A percentile compares a stretch with the other conserved stretches of the same genome.
Conservation (phyloP, 2,113 vertebrate genomes). For the Serinus canaria region DNA sequence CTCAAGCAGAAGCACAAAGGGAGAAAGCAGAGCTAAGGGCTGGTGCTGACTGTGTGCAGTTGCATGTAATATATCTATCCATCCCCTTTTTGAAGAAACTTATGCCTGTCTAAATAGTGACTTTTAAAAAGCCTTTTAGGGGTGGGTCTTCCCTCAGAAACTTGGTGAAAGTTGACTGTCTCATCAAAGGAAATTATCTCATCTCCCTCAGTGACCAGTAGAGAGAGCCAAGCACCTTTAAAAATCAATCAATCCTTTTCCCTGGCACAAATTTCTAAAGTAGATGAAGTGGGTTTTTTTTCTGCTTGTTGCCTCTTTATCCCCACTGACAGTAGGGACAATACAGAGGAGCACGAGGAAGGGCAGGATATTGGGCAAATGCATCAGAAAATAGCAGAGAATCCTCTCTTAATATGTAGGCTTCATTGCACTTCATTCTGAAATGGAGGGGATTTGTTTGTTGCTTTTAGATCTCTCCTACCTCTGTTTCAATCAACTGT, state of each 20-base stretch:
- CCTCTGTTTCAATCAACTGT: neutral
- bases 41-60: neutral
- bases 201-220: neutral
- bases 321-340: neutral
- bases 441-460: neutral
- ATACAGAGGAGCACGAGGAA: neutral
- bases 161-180: neutral
- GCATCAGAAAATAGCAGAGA: neutral
- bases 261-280: neutral
- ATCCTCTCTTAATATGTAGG: neutral
- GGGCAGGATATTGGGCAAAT: neutral
- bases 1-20: neutral
- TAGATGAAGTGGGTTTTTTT: neutral
- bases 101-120: neutral
- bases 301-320: neutral
- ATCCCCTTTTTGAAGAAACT: neutral
- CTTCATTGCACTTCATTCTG: neutral
- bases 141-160: neutral
- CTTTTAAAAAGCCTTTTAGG: neutral
- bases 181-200: neutral
- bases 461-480: neutral
- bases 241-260: neutral
- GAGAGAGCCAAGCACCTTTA: constrained; percentile 19
- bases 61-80: neutral
- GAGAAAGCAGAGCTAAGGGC: neutral